Evolutionary conservation across 2,888 invertebrate species (phyloP), one percentile per base, ranked within the genome.

Genomic region (Geophilus truncorum): DNA sequence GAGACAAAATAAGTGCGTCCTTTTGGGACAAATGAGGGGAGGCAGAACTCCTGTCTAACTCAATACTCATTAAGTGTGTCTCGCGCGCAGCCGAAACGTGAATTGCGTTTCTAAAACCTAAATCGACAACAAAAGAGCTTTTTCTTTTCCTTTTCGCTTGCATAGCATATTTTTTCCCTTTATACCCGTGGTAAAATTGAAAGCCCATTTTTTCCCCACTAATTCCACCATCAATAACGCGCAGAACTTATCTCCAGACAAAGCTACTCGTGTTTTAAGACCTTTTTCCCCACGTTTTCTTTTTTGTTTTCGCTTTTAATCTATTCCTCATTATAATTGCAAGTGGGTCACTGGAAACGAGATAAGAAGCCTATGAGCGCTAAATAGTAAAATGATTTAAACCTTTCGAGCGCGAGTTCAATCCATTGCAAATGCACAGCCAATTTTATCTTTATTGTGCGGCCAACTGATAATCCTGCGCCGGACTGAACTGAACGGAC

Each of bases 391-490:
- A 62, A 62, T 62, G 62, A 62, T 62, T 62, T 62, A 62, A 62
- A 62, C 62, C 62, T 62, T 62, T 62, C n/a, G 62, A 62, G 62
- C 62, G 9, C 25, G 62, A 62, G 62, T 62, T 62, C 62, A 62
- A 62, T 62, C 62, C 62, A 62, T 62, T 62, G 25, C 62, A 25
- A 62, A 62, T 62, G 62, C 62, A 62, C 12, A 62, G 62, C 62
- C 62, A 62, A 62, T 62, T 62, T 62, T 62, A 62, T 62, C 62
- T 62, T 62, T 62, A 62, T 62, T 62, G 62, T 62, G 62, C 62
- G 62, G 62, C 62, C 62, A 62, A 62, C 62, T 62, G 62, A 62
- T 62, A 62, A 62, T 62, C 62, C 62, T 23, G 9, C 23, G 57
- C 21, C 9, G 57, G 57, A 57, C 62, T 62, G 62, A 25, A 62